Evolutionary conservation across 2,888 invertebrate species (phyloP).

Genomic region (Phaedon cochleariae): DNA sequence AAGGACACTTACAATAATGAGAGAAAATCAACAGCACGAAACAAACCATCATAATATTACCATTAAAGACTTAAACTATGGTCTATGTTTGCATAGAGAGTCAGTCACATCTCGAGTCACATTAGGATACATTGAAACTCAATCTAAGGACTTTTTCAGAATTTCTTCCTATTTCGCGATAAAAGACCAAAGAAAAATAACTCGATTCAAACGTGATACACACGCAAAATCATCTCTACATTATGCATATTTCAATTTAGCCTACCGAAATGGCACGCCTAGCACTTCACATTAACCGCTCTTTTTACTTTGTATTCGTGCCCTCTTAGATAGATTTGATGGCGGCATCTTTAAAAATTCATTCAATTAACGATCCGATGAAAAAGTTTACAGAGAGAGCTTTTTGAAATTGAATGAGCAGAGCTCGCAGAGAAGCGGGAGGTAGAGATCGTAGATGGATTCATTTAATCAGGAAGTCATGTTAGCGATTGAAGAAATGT

Average conservation of each 20-base stretch:
- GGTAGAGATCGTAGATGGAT: background rate
- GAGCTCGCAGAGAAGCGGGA: slow-evolving; percentile 3
- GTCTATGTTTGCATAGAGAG: no score
- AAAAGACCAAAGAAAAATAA: no score
- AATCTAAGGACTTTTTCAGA: no score
- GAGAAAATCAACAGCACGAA: no score
- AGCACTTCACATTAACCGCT: slow-evolving; percentile 36
- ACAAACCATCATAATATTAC: no score
- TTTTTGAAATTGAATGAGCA: slow-evolving; percentile 1
- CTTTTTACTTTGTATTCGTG: slow-evolving; percentile 38
- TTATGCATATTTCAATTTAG: slow-evolving; percentile 44
- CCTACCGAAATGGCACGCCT: slow-evolving; percentile 9
- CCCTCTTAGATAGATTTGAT: slow-evolving; percentile 35
- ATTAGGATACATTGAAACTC: no score
- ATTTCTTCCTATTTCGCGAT: no score
- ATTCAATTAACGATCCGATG: slow-evolving; percentile 39
- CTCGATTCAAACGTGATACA: slow-evolving; percentile 23
- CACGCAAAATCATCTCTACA: slow-evolving; percentile 36
- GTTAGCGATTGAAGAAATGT: background rate
- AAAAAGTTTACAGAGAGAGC: slow-evolving; percentile 17
- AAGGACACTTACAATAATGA: no score
- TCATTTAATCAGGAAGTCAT: background rate
- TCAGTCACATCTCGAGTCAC: no score
- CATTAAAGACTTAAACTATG: no score
- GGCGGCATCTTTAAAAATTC: slow-evolving; percentile 43